These are phyloP conservation scores for Acromyrmex echinatior DNA, from an alignment of 1,140 invertebrate genomes.

Conservation along the genomic window DNA sequence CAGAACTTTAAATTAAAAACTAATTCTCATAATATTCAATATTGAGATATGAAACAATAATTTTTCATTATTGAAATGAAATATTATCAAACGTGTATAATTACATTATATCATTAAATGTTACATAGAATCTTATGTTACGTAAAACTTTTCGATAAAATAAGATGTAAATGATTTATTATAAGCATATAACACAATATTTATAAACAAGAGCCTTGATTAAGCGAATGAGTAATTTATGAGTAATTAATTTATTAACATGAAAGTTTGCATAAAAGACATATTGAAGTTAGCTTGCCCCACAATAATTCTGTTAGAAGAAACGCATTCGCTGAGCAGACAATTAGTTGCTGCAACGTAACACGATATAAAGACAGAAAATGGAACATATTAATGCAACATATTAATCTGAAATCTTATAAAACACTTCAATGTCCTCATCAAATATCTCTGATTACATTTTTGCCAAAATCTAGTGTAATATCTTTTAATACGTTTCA, in stretches of 20 bases:
- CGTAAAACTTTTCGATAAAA: not conserved
- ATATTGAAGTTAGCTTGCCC: not conserved
- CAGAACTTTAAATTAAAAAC: not conserved
- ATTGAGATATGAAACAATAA: not conserved
- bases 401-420: not conserved
- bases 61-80: not conserved
- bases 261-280: not conserved
- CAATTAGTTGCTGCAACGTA: not conserved
- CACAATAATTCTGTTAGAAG: not conserved
- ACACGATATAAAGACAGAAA: not conserved
- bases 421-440: not conserved
- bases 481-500: not conserved
- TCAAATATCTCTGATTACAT: not conserved
- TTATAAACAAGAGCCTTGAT: not conserved
- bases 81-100: not conserved
- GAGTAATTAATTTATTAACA: not conserved
- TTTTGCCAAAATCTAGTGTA: not conserved
- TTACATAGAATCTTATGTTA: not conserved
- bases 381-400: not conserved
- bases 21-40: conserved; percentile 15
- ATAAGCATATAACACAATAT: not conserved
- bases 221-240: not conserved
- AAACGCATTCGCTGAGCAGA: conserved; percentile 1
- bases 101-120: not conserved
- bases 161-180: conserved; percentile 14